Percentiles rank a stretch among this genome's conserved stretches.
Conservation (phyloP, 2,797 vertebrate genomes). For the Sebastes alutus region DNA sequence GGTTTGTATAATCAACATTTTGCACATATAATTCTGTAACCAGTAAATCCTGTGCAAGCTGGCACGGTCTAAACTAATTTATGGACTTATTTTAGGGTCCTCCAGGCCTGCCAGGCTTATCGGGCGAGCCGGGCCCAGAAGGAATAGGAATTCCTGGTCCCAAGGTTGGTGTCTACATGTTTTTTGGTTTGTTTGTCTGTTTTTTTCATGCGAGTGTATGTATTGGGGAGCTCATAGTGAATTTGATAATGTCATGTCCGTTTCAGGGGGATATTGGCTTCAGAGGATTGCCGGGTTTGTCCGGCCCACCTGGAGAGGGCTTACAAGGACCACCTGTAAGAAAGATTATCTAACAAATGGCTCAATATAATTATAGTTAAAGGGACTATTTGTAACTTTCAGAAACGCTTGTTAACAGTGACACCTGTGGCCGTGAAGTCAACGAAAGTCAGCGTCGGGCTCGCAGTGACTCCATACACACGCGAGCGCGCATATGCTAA, state of each 20-base stretch:
- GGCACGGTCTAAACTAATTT: not conserved
- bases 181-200: not conserved
- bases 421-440: too few species aligned
- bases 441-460: too few species aligned
- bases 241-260: constrained; percentile 3
- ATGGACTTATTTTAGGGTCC: constrained; percentile 79
- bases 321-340: constrained; percentile 89
- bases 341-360: not conserved
- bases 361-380: not conserved
- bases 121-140: constrained; percentile 87
- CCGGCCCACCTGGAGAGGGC: constrained; percentile 89
- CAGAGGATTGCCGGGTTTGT: constrained; percentile 86
- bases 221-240: not conserved
- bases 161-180: constrained; percentile 80
- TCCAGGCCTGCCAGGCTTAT: constrained; percentile 84
- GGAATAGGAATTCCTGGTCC: constrained; percentile 90
- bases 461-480: too few species aligned
- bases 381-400: too few species aligned
- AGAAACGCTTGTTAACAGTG: too few species aligned
- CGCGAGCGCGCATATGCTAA: too few species aligned
- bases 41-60: not conserved
- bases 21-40: not conserved
- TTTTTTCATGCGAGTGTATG: not conserved
- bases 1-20: constrained; percentile 76
- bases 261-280: constrained; percentile 90